phyloP scores from a whole-genome alignment of 2,113 vertebrate species.

The Solea solea region DNA sequence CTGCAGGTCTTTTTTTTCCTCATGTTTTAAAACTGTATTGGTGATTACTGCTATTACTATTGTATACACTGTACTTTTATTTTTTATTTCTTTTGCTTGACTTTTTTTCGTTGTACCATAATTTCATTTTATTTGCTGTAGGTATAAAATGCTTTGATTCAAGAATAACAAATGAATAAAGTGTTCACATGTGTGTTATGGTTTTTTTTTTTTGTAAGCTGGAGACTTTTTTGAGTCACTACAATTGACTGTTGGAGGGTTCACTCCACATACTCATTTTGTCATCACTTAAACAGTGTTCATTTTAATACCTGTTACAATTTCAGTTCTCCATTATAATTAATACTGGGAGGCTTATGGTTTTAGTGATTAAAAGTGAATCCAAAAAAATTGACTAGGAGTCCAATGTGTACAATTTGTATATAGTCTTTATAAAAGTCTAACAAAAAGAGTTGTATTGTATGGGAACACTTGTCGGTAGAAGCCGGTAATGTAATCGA shows the following conservation, averaged over 20 bases:
- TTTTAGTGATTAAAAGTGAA: too few species aligned
- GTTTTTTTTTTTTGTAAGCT: too few species aligned
- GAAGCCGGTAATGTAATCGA: slow-evolving; percentile 16
- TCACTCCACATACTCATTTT: too few species aligned
- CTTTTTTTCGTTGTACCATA: slow-evolving; percentile 77
- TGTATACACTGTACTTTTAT: slow-evolving; percentile 85
- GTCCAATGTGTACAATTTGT: too few species aligned
- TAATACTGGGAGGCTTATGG: too few species aligned
- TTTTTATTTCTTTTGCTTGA: slow-evolving; percentile 80
- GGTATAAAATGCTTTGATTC: slow-evolving; percentile 91
- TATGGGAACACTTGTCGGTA: slow-evolving; percentile 5
- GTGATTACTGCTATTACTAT: slow-evolving; percentile 66
- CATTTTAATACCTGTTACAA: too few species aligned
- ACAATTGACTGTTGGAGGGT: too few species aligned
- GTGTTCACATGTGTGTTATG: slow-evolving; percentile 82
- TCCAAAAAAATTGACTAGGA: too few species aligned
- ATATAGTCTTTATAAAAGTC: too few species aligned
- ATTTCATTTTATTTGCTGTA: slow-evolving; percentile 89
- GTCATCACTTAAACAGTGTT: too few species aligned
- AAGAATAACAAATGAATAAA: slow-evolving; percentile 89
- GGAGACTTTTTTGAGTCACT: background rate
- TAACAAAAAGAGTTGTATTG: too few species aligned
- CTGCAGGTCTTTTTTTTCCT: slow-evolving; percentile 60
- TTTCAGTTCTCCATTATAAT: too few species aligned
- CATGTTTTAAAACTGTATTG: slow-evolving; percentile 75